Percentiles rank a stretch among this genome's conserved stretches.
Conservation (phyloP, 2,797 vertebrate genomes). For the Falco columbarius region DNA sequence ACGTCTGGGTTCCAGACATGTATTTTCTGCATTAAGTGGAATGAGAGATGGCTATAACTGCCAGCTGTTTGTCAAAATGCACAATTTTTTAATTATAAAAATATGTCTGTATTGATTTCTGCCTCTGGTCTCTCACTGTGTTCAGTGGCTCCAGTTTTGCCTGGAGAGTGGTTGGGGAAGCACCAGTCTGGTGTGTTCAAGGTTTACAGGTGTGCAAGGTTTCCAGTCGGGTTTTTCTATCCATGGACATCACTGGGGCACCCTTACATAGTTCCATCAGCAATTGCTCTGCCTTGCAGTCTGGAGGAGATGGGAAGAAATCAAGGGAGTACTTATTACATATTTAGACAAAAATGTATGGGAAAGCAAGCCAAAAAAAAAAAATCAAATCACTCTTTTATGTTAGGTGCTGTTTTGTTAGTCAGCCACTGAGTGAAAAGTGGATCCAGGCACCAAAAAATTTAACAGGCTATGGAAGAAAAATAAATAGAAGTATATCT, state of each 20-base stretch:
- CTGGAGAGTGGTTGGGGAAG: accelerated
- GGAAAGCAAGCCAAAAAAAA: background rate
- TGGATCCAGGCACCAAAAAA: background rate
- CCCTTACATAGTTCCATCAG: background rate
- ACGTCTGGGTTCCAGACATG: background rate
- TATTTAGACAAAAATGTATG: background rate
- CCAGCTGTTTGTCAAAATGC: conserved; percentile 31
- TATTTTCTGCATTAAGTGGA: background rate
- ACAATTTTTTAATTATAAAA: conserved; percentile 49
- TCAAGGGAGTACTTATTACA: background rate
- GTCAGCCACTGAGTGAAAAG: background rate
- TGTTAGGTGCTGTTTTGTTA: background rate
- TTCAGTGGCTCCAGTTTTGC: background rate
- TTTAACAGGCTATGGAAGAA: background rate
- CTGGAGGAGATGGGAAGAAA: background rate
- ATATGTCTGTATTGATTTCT: conserved; percentile 8
- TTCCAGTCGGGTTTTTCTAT: background rate
- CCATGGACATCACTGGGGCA: background rate
- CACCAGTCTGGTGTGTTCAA: background rate
- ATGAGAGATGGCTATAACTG: background rate
- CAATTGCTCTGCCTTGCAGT: background rate
- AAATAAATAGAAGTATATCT: background rate
- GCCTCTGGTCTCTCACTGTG: background rate
- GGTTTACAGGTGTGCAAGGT: background rate
- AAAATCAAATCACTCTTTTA: background rate